Base-by-base conservation (phyloP, 2,888 invertebrate species). In the Agriotes lineatus region DNA sequence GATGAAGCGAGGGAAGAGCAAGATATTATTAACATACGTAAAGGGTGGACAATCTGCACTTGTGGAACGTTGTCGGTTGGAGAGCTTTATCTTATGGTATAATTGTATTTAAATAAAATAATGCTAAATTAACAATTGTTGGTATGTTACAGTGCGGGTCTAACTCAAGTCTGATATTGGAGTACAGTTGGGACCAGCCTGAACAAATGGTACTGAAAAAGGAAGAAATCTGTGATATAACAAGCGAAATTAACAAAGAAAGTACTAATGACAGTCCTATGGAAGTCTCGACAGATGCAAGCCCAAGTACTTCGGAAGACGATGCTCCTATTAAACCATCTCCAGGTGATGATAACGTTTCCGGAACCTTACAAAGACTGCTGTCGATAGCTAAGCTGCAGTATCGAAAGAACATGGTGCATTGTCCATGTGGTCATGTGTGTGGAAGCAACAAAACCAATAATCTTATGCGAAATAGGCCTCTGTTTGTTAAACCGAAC, bases 1-100 rank as follows among this genome's bases (percentile, higher is more conserved):
- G 57, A 67, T 25, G 18, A 37, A 12, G 69, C 72, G 7, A 75
- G 73, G 39, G 72, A 74, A 42, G 71, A 74, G 37, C 70, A 72
- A 39, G 76, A 80, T 72, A 81, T 84, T 42, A 75, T 75, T 19
- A 87, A 87, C 80, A 86, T 90, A 12, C 82, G 85, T 69, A 85
- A 85, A 67, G 96, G 96, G 0, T 97, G 96, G 96, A 95, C 93
- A 59, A 81, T 88, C 6, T 85, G 88, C 12, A 92, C 92, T 79
- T 90, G 92, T 0, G 93, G 92, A 5, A 91, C 93, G 30, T 88
- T 96, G 42, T 95, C 95, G 2, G 88, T 97, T 25, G 96, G 96
- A 0, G 96, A 97, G 84, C 84, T 97, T 63, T 96, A 96, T 84
- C 87, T 97, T 54, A 95, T 96, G 91, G 93, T 94, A 79, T 56